Base-by-base conservation (phyloP, 2,113 vertebrate species). In the Ornithorhynchus anatinus region DNA sequence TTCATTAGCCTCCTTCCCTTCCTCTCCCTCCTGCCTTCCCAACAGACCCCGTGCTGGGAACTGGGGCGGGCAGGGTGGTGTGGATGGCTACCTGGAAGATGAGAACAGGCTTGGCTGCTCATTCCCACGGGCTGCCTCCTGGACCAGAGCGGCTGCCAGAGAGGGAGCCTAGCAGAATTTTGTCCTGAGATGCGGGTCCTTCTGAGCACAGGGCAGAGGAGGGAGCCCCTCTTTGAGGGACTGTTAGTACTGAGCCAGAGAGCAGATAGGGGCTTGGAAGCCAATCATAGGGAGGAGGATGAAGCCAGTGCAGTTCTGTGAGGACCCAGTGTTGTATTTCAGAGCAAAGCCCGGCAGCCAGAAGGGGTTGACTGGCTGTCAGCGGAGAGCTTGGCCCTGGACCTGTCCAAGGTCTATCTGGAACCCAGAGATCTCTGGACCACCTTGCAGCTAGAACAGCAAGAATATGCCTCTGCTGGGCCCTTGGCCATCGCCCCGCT, bases 1-100 rank as follows among this genome's bases (percentile, higher is more conserved):
- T 88, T 74, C 68, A 70, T 82, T 64, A 81, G 69, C 40, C 31
- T 32, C 77, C 8, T n/a, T n/a, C 10, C 6, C 10, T 44, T 48
- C 58, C 37, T 5, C 16, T 16, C 20, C 29, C 58, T 13, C 4
- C 40, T 59, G 51, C 36, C 11, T 33, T 66, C 15, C 51, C 59
- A 14, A 17, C 47, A 23, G 23, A 6, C 14, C 1, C 1, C 27
- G 37, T 29, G 10, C 52, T 76, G 10, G 69, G 43, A 64, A 54
- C 39, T 31, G n/a, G 64, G 56, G 63, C 35, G 5, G 44, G 58
- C 12, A 11, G 29, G n/a, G 7, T 52, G 31, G 19, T 3, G n/a
- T n/a, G n/a, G 37, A 20, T 62, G 45, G 40, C 75, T 52, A 12
- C 25, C 36, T 36, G 44, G 39, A 20, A n/a, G 12, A 36, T 54